A percentile compares a stretch with the other conserved stretches of the same genome.
Evolutionary conservation across 1,140 invertebrate species (phyloP).

Genomic region (Meloidogyne floridensis): DNA sequence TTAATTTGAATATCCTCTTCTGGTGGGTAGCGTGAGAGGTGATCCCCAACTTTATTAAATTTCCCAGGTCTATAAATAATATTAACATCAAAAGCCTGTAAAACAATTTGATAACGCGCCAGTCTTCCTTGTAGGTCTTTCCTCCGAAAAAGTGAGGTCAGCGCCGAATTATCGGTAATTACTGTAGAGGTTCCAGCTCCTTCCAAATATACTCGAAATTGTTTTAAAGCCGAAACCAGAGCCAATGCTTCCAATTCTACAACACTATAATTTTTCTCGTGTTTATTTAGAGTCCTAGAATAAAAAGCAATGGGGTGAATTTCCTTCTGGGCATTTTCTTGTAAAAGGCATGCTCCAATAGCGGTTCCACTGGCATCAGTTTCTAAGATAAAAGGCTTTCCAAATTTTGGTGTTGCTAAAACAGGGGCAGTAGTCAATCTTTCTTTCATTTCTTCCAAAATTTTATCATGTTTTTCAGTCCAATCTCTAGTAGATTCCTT

Average conservation of each 20-base stretch:
- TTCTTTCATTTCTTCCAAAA: slow-evolving; percentile 28
- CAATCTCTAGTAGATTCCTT: slow-evolving; percentile 17
- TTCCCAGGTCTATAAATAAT: slow-evolving; percentile 21
- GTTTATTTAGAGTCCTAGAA: slow-evolving; percentile 29
- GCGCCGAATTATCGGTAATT: slow-evolving; percentile 30
- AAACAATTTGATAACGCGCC: slow-evolving; percentile 25
- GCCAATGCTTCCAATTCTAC: slow-evolving; percentile 40
- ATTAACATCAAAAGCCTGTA: slow-evolving; percentile 27
- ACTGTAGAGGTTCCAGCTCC: slow-evolving; percentile 31
- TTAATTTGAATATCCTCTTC: slow-evolving; percentile 2
- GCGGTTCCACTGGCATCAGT: slow-evolving; percentile 32
- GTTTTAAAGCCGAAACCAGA: slow-evolving; percentile 23
- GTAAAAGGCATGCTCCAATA: slow-evolving; percentile 29
- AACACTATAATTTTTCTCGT: slow-evolving; percentile 29
- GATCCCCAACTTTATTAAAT: slow-evolving; percentile 23
- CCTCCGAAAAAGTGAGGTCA: slow-evolving; percentile 30
- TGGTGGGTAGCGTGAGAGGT: slow-evolving; percentile 27
- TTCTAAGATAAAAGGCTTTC: slow-evolving; percentile 33
- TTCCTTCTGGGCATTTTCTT: slow-evolving; percentile 21
- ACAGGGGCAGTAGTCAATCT: slow-evolving; percentile 22
- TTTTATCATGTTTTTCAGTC: slow-evolving; percentile 17
- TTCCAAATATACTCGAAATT: slow-evolving; percentile 35
- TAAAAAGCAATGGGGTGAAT: slow-evolving; percentile 28
- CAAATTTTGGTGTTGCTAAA: slow-evolving; percentile 33
- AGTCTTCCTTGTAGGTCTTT: slow-evolving; percentile 35